These are phyloP conservation scores for Drosophila novamexicana DNA, from an alignment of 1,140 invertebrate genomes.

Conservation along the genomic window DNA sequence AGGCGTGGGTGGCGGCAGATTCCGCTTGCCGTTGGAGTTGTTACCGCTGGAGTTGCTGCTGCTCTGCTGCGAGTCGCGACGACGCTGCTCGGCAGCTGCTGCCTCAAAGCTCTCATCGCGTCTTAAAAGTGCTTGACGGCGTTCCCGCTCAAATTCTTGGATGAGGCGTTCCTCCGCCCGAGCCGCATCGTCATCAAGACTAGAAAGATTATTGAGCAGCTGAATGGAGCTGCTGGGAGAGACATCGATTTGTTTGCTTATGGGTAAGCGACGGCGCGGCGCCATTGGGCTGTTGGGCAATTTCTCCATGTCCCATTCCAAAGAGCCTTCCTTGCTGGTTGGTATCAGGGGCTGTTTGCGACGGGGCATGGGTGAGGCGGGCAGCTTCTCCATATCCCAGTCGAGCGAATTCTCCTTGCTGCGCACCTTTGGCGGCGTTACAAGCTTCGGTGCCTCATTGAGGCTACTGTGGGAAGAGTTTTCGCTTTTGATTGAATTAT, in stretches of 20 bases:
- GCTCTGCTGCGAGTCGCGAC: conserved; percentile 64
- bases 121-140: conserved; percentile 67
- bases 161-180: conserved; percentile 61
- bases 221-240: conserved; percentile 69
- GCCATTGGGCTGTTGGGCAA: conserved; percentile 76
- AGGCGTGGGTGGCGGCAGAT: conserved; percentile 60
- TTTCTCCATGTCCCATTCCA: conserved; percentile 83
- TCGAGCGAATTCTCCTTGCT: conserved; percentile 75
- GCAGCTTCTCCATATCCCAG: conserved; percentile 81
- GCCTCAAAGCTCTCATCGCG: conserved; percentile 73
- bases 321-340: conserved; percentile 66
- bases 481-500: conserved; percentile 40
- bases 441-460: conserved; percentile 40
- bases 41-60: conserved; percentile 62
- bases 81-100: conserved; percentile 58
- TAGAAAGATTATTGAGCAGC: conserved; percentile 64
- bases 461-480: conserved; percentile 58
- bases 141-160: conserved; percentile 71
- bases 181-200: conserved; percentile 43
- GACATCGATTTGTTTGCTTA: conserved; percentile 28
- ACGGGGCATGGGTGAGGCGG: conserved; percentile 67
- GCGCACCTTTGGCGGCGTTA: conserved; percentile 44
- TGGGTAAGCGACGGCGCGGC: conserved; percentile 39
- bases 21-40: conserved; percentile 47
- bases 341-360: conserved; percentile 23